Conservation (phyloP, 2,113 vertebrate species). For the Stegastes partitus region DNA sequence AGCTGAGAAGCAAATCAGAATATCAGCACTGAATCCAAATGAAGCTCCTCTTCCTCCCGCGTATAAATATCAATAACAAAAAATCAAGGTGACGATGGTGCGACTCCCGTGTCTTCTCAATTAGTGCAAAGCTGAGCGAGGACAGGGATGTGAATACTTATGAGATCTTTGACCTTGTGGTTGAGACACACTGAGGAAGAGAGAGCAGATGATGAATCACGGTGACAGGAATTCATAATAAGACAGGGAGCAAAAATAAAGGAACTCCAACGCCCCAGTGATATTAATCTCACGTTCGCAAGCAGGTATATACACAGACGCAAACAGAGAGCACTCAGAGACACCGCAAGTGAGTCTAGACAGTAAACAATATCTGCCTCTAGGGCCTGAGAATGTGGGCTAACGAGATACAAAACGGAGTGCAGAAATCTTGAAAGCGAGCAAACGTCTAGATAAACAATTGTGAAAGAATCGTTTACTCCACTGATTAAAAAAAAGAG, state of each 20-base stretch:
- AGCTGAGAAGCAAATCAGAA: not conserved
- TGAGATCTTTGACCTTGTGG: slow-evolving; percentile 55
- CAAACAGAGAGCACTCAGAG: slow-evolving; percentile 11
- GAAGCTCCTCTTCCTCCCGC: not conserved
- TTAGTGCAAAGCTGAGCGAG: slow-evolving; percentile 4
- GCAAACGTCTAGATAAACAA: slow-evolving; percentile 19
- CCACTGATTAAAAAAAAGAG: not conserved
- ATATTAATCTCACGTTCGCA: slow-evolving; percentile 38
- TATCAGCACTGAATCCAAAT: not conserved
- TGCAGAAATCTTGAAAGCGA: not conserved
- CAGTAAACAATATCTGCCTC: slow-evolving; percentile 47
- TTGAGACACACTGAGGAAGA: slow-evolving; percentile 18
- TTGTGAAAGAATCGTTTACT: not conserved
- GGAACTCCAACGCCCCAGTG: not conserved
- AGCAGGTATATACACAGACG: slow-evolving; percentile 10
- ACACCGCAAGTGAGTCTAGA: slow-evolving; percentile 47
- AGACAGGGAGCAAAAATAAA: slow-evolving; percentile 28
- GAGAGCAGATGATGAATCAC: slow-evolving; percentile 35
- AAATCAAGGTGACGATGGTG: slow-evolving; percentile 1
- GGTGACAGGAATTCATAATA: slow-evolving; percentile 41
- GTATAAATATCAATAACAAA: slow-evolving; percentile 12
- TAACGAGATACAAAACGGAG: slow-evolving; percentile 27
- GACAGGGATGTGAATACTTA: slow-evolving; percentile 38
- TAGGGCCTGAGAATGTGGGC: slow-evolving; percentile 38
- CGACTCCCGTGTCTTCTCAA: slow-evolving; percentile 1